phyloP scores from a whole-genome alignment of 2,888 invertebrate species.

The Acanthococcus lagerstroemiae region DNA sequence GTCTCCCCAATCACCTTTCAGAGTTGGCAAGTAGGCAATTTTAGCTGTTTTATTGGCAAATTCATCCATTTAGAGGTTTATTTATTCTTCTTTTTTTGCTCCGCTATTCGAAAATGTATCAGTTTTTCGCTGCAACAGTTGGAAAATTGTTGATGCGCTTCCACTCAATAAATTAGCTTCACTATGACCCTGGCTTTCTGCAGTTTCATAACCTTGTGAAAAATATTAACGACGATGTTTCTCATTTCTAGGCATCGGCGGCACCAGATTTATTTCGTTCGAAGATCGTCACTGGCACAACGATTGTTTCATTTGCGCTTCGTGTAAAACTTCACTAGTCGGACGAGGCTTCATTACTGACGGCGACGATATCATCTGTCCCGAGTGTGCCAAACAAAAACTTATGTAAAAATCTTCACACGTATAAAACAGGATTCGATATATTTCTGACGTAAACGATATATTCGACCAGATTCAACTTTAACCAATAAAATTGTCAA shows the following conservation, averaged over 20 bases:
- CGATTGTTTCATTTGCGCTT: conserved; percentile 97
- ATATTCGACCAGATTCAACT: too few relatives aligned
- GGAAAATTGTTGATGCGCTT: too few relatives aligned
- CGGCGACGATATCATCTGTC: conserved; percentile 93
- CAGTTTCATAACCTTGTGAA: background rate
- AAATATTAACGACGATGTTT: conserved; percentile 1
- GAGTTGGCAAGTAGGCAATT: too few relatives aligned
- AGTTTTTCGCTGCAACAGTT: too few relatives aligned
- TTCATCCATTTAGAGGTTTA: too few relatives aligned
- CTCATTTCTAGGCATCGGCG: conserved; percentile 73
- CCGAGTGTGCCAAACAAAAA: conserved; percentile 97
- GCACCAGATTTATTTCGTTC: conserved; percentile 98
- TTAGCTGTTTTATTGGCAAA: too few relatives aligned
- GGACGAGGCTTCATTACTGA: conserved; percentile 99
- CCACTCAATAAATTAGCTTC: too few relatives aligned
- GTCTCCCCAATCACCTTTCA: too few relatives aligned
- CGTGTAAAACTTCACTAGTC: conserved; percentile 88
- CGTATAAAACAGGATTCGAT: background rate
- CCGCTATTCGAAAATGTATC: too few relatives aligned
- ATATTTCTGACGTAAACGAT: too few relatives aligned
- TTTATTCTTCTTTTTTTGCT: too few relatives aligned
- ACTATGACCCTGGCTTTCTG: too few relatives aligned
- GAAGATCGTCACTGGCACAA: conserved; percentile 99
- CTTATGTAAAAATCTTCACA: conserved; percentile 60
- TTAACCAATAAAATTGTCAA: background rate